Base-by-base conservation (phyloP, 1,140 invertebrate species). In the Oscheius sp. region DNA sequence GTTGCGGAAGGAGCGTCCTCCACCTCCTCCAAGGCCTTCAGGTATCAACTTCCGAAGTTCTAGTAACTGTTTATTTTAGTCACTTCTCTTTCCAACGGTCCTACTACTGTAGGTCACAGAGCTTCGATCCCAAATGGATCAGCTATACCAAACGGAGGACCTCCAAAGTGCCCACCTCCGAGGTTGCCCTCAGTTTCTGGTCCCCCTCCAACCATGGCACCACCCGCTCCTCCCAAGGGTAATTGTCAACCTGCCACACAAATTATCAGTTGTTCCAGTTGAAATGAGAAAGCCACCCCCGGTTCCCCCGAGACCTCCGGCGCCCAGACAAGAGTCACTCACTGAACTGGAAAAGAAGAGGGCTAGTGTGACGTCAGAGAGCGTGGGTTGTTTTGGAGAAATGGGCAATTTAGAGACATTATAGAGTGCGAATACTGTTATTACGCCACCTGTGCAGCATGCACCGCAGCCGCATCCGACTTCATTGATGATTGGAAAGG, bases 231-330 rank as follows among this genome's bases (percentile, higher is more conserved):
- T n/a, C 18, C 15, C 20, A 31, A 18, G 15, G 29, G 4, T 63
- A 32, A 4, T 31, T 58, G n/a, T 20, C 66, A 26, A 62, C 72
- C 49, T n/a, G n/a, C n/a, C n/a, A n/a, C n/a, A n/a, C n/a, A n/a
- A n/a, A n/a, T n/a, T n/a, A n/a, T n/a, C n/a, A n/a, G n/a, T n/a
- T n/a, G n/a, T n/a, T n/a, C 26, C 46, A 26, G 26, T 1, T 38
- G 49, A n/a, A 63, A 13, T n/a, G 4, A 29, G 46, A 52, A 34
- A 68, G 1, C 77, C 75, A 29, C 79, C 79, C 10, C 75, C 79
- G 3, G 4, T 68, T 31, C 75, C 80, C 28, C 79, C 79, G 29
- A 38, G 76, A 67, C 68, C 75, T 7, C 49, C 38, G n/a, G 38
- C 38, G 7, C 38, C 49, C 15, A 55, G 23, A 23, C 49, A 55